A percentile compares a stretch with the other conserved stretches of the same genome.
phyloP scores from a whole-genome alignment of 1,140 invertebrate genomes.

The Lineus longissimus region DNA sequence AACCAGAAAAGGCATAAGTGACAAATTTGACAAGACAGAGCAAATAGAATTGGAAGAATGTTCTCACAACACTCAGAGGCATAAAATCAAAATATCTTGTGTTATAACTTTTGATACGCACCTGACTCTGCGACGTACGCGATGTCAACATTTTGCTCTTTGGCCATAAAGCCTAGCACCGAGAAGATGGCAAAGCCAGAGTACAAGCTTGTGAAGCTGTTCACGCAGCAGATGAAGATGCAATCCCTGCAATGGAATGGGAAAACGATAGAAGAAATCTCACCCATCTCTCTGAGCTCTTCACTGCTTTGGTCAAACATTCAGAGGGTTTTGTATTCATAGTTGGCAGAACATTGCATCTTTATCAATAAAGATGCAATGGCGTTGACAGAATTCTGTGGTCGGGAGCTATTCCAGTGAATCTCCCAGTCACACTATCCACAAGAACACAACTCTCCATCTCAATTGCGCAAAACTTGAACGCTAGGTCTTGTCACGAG shows the following conservation, averaged over 20 bases:
- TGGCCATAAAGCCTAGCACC: constrained; percentile 40
- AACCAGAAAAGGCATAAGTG: background rate
- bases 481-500: too few species aligned
- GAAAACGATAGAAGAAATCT: background rate
- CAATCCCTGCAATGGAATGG: constrained; percentile 64
- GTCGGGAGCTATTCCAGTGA: too few species aligned
- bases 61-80: too few species aligned
- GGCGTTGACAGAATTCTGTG: too few species aligned
- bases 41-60: too few species aligned
- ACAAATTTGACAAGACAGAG: too few species aligned
- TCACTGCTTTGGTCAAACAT: background rate
- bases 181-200: constrained; percentile 41
- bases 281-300: background rate
- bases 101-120: too few species aligned
- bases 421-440: too few species aligned
- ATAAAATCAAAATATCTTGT: too few species aligned
- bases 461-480: too few species aligned
- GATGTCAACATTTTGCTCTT: constrained; percentile 18
- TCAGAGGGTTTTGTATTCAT: background rate
- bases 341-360: background rate
- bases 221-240: constrained; percentile 74
- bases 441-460: too few species aligned
- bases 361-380: too few species aligned
- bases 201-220: constrained; percentile 69
- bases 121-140: constrained; percentile 17